phyloP scores from a whole-genome alignment of 2,113 vertebrate genomes.

The Chloebia gouldiae region DNA sequence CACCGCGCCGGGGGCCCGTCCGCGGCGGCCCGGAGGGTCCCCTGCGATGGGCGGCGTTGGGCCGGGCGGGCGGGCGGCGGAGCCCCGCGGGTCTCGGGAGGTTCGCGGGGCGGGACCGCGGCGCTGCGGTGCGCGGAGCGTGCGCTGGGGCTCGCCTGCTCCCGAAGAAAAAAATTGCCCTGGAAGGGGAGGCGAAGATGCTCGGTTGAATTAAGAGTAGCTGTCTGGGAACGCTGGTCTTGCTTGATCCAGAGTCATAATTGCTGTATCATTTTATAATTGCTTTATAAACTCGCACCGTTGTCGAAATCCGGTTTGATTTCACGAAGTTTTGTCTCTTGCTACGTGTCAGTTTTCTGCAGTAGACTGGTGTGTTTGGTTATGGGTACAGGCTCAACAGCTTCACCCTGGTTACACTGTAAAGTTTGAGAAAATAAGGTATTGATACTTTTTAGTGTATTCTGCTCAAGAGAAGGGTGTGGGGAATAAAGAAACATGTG shows the following conservation, averaged over 20 bases:
- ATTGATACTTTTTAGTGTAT: background rate
- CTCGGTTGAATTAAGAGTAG: rapidly evolving
- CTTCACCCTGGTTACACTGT: background rate
- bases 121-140: background rate
- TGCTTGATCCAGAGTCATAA: background rate
- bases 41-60: background rate
- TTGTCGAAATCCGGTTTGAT: background rate
- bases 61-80: background rate
- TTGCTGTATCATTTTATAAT: background rate
- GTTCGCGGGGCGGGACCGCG: background rate
- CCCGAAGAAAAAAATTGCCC: rapidly evolving
- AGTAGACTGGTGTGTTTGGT: background rate
- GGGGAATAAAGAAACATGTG: rapidly evolving
- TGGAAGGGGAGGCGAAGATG: background rate
- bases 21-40: background rate
- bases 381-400: background rate
- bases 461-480: background rate
- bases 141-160: background rate
- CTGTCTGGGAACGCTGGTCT: background rate
- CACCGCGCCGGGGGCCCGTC: background rate
- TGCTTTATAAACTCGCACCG: rapidly evolving
- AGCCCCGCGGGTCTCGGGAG: background rate
- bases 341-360: background rate
- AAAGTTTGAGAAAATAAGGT: background rate
- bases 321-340: rapidly evolving